Conservation (phyloP, 2,113 vertebrate genomes). For the Phalacrocorax pelagicus region DNA sequence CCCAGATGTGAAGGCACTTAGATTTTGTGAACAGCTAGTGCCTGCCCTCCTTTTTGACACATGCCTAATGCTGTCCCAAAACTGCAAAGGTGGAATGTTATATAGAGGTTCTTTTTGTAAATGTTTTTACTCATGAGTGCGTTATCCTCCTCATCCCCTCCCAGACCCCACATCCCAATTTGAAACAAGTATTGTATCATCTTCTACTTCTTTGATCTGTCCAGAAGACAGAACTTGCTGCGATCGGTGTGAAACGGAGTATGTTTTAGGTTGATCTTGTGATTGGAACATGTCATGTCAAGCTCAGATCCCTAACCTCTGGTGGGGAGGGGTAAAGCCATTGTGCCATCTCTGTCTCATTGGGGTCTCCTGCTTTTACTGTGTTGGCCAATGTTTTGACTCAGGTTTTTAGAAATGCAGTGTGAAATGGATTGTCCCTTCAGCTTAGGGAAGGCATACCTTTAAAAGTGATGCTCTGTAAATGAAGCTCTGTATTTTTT, state of each 20-base stretch:
- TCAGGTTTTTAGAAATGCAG: neutral
- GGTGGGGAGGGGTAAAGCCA: neutral
- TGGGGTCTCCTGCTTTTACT: neutral
- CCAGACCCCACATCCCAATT: neutral
- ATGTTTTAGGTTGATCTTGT: neutral
- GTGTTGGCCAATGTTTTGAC: neutral
- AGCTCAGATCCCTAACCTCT: neutral
- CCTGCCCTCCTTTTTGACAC: neutral
- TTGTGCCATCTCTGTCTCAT: neutral
- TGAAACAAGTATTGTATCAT: neutral
- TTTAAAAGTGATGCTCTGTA: neutral
- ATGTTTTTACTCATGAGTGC: neutral
- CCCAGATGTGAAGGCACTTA: neutral
- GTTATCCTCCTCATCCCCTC: neutral
- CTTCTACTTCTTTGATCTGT: neutral
- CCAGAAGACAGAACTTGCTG: neutral
- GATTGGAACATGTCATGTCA: fast-evolving
- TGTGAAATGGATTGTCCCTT: neutral
- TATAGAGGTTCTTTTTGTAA: neutral
- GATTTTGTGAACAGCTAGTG: neutral
- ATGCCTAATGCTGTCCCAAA: neutral
- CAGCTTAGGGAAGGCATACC: neutral
- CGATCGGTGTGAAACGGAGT: neutral
- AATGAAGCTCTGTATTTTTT: neutral
- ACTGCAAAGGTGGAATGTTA: neutral